Evolutionary conservation across 2,888 invertebrate genomes (phyloP).

Genomic region (Pteria penguin): DNA sequence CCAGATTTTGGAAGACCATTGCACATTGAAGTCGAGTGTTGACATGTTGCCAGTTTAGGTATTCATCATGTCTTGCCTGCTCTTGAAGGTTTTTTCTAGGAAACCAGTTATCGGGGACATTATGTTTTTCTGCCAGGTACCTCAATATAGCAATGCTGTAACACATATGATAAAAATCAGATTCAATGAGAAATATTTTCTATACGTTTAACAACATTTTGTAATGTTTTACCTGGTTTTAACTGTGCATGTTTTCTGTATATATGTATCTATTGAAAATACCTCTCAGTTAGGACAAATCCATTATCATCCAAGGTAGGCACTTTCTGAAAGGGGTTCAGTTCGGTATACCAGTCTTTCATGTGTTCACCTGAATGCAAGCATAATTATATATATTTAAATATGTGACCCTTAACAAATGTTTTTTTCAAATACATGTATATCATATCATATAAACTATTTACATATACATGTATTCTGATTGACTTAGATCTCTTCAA

Average conservation of each 20-base stretch:
- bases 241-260: too few species aligned
- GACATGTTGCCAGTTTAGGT: slow-evolving; percentile 88
- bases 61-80: slow-evolving; percentile 85
- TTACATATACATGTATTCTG: too few species aligned
- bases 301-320: slow-evolving; percentile 86
- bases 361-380: slow-evolving; percentile 85
- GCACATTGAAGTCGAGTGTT: slow-evolving; percentile 84
- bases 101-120: slow-evolving; percentile 84
- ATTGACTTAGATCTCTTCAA: too few species aligned
- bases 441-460: too few species aligned
- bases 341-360: slow-evolving; percentile 83
- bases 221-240: too few species aligned
- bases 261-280: too few species aligned
- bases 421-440: too few species aligned
- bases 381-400: too few species aligned
- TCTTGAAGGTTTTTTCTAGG: slow-evolving; percentile 83
- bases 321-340: slow-evolving; percentile 85
- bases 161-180: too few species aligned
- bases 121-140: slow-evolving; percentile 84
- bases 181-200: too few species aligned
- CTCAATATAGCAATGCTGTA: slow-evolving; percentile 87
- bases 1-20: slow-evolving; percentile 84
- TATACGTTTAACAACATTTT: too few species aligned
- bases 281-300: slow-evolving; percentile 85
- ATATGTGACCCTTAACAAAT: too few species aligned